A percentile compares a stretch with the other conserved stretches of the same genome.
Conservation (phyloP, 1,140 invertebrate species). For the Dreissena rostriformis region DNA sequence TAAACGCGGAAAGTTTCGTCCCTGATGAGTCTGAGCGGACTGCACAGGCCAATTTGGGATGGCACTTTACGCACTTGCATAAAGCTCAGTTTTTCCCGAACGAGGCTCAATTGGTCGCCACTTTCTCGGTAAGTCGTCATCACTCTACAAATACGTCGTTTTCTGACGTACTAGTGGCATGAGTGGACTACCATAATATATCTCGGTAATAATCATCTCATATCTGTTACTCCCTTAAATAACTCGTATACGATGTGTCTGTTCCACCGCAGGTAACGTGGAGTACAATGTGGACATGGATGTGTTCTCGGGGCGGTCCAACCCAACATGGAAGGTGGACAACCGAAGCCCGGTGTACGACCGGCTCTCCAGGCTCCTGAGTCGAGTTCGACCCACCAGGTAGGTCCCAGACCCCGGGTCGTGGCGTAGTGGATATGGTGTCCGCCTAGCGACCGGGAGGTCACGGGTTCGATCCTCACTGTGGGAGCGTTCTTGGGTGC, state of each 20-base stretch:
- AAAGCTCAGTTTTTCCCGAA: too few species aligned
- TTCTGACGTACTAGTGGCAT: too few species aligned
- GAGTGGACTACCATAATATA: too few species aligned
- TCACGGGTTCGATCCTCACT: not conserved
- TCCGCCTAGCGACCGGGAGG: not conserved
- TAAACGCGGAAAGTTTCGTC: too few species aligned
- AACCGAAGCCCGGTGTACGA: constrained; percentile 13
- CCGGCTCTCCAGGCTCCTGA: not conserved
- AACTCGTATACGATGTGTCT: not conserved
- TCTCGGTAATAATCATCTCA: too few species aligned
- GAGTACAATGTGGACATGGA: constrained; percentile 33
- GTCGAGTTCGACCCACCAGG: constrained; percentile 14
- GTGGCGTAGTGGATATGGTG: not conserved
- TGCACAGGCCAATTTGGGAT: too few species aligned
- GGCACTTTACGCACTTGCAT: too few species aligned
- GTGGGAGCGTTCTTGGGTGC: not conserved
- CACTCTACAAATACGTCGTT: too few species aligned
- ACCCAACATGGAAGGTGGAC: constrained; percentile 21
- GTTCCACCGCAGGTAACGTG: not conserved
- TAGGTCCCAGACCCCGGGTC: not conserved
- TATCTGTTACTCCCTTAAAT: too few species aligned
- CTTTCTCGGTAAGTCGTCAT: too few species aligned
- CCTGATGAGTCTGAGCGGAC: too few species aligned
- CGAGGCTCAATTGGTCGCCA: too few species aligned
- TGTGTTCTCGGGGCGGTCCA: constrained; percentile 37